phyloP scores from a whole-genome alignment of 2,888 invertebrate species.

The Odontomyia ornata region DNA sequence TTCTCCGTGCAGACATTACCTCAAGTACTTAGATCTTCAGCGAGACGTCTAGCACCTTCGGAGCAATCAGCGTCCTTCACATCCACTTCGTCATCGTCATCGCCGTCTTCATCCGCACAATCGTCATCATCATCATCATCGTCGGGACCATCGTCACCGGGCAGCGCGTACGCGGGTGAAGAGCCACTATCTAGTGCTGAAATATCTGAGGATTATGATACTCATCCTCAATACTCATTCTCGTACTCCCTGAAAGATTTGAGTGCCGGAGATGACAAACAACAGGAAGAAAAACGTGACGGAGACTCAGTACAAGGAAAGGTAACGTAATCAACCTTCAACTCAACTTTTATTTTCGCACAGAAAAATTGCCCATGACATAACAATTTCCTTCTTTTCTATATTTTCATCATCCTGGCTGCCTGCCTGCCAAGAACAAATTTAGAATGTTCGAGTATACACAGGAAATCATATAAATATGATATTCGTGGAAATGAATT shows the following conservation, averaged over 20 bases:
- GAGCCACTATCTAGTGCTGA: background rate
- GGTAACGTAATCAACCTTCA: constrained; percentile 46
- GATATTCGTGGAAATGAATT: too few relatives aligned
- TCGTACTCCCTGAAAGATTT: constrained; percentile 54
- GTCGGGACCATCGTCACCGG: background rate
- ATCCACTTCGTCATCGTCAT: background rate
- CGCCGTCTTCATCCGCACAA: background rate
- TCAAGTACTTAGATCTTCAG: constrained; percentile 22
- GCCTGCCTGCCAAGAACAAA: too few relatives aligned
- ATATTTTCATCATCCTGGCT: background rate
- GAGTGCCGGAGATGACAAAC: constrained; percentile 55
- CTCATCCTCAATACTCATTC: constrained; percentile 53
- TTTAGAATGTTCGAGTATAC: background rate
- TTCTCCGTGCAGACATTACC: constrained; percentile 27
- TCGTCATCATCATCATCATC: constrained; percentile 26
- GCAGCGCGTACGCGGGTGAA: background rate
- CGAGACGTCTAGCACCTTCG: constrained; percentile 23
- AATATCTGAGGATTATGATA: constrained; percentile 53
- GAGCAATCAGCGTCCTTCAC: background rate
- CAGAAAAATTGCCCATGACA: constrained; percentile 8
- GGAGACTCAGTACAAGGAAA: constrained; percentile 55
- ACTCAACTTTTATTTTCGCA: constrained; percentile 8
- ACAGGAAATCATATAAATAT: background rate
- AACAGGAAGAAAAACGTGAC: constrained; percentile 54
- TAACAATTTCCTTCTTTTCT: constrained; percentile 29